Percentiles rank a stretch among this genome's conserved stretches.
Conservation (phyloP, 2,888 invertebrate species). For the Polylopha cassiicola region DNA sequence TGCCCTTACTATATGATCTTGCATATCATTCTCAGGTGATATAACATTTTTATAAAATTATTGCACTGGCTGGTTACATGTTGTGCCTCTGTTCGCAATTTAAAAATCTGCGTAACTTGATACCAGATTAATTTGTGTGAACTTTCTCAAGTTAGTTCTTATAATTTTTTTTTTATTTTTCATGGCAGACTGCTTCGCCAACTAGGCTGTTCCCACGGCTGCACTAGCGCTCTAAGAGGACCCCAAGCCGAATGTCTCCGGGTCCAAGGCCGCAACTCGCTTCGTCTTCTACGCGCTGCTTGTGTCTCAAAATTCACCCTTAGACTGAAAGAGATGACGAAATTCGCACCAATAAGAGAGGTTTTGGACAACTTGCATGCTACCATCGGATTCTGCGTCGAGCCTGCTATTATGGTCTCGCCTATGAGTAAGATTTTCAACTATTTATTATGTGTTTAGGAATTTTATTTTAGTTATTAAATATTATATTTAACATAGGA, state of each 20-base stretch:
- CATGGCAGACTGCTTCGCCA: slow-evolving; percentile 91
- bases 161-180: slow-evolving; percentile 10
- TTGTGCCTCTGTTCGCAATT: too few species aligned
- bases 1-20: slow-evolving; percentile 84
- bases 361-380: slow-evolving; percentile 96
- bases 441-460: slow-evolving; percentile 4
- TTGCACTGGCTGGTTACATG: too few species aligned
- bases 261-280: slow-evolving; percentile 82
- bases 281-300: slow-evolving; percentile 85
- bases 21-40: slow-evolving; percentile 80
- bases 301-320: slow-evolving; percentile 69
- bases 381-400: slow-evolving; percentile 96
- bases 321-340: slow-evolving; percentile 84
- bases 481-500: too few species aligned
- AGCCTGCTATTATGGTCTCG: slow-evolving; percentile 89
- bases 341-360: slow-evolving; percentile 85
- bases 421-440: slow-evolving; percentile 85
- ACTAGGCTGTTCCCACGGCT: slow-evolving; percentile 95
- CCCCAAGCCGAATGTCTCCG: slow-evolving; percentile 94
- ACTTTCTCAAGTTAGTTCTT: neutral
- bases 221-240: slow-evolving; percentile 89
- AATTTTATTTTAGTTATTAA: too few species aligned
- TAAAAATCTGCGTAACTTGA: too few species aligned
- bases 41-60: neutral
- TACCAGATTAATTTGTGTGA: too few species aligned